Evolutionary conservation across 2,888 invertebrate species (phyloP), one percentile per base, ranked within the genome.

Genomic region (Parapristionchus giblindavisi): DNA sequence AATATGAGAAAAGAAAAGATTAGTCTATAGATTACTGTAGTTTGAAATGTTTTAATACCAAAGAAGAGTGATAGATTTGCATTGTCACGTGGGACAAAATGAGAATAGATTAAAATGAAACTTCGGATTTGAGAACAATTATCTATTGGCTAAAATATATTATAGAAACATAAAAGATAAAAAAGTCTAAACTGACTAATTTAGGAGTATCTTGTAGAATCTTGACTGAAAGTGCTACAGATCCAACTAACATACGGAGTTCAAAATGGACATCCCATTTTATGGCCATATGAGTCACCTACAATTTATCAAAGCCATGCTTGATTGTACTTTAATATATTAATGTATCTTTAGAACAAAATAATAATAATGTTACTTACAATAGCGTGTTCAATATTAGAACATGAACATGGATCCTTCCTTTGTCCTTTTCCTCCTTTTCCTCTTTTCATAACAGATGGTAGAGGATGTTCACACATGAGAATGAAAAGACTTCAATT

Each of bases 181-280:
- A 52, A 27, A 43, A 11, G 11, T n/a, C 11, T 11, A 43, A 27
- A 54, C 83, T 77, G 71, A 85, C 85, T 71, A 86, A 78, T 75
- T 86, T 80, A 24, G 79, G 77, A 24, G 85, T 82, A 34, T 82
- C 77, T 21, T 82, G 75, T 32, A 83, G 66, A 40, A 79, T 79
- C 75, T 80, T 79, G 77, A 81, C 77, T 17, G 80, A 65, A 48
- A 87, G 77, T 17, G 82, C 78, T 34, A 80, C 85, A 29, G 75
- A 77, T 14, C 86, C 86, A 76, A 80, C 80, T 52, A 86, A 77
- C 83, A 82, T 83, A 75, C 77, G 75, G 36, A 79, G 73, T 65
- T 81, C 80, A 75, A 85, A 86, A 40, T 81, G 78, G 27, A 87
- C 84, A 48, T 81, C 81, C 86, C 85, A 86, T 74, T 86, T 83